Evolutionary conservation across 2,113 vertebrate genomes (phyloP).

Genomic region (Protomyctophum bolini): DNA sequence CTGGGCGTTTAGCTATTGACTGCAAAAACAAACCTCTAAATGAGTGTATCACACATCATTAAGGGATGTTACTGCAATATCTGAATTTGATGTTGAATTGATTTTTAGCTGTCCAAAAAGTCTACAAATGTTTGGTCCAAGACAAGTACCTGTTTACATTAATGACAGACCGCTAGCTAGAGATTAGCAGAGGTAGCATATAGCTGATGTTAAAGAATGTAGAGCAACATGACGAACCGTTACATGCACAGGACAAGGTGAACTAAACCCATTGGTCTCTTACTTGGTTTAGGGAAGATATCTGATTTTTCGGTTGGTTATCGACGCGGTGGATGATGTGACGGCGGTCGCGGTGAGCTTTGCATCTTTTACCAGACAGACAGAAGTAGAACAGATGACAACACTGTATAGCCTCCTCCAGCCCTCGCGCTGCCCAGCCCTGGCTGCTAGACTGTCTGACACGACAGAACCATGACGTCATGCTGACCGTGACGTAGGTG

Average conservation of each 20-base stretch:
- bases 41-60: no score
- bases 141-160: not conserved
- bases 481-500: no score
- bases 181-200: conserved; percentile 33
- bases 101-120: no score
- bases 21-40: no score
- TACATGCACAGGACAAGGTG: fast-evolving
- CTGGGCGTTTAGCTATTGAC: no score
- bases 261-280: conserved; percentile 22
- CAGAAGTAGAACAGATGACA: no score
- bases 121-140: no score
- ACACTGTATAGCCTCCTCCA: not conserved
- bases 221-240: not conserved
- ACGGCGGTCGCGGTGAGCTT: no score
- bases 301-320: conserved; percentile 10
- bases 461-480: conserved; percentile 61
- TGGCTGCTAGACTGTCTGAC: not conserved
- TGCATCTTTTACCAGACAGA: no score
- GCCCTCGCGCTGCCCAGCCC: conserved; percentile 43
- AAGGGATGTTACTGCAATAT: no score
- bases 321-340: conserved; percentile 14
- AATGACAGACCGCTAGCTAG: conserved; percentile 51
- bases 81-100: no score
- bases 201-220: not conserved
- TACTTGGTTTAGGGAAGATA: conserved; percentile 32